Evolutionary conservation across 2,888 invertebrate species (phyloP), one percentile per base, ranked within the genome.

Genomic region (Mycalesis mineus): DNA sequence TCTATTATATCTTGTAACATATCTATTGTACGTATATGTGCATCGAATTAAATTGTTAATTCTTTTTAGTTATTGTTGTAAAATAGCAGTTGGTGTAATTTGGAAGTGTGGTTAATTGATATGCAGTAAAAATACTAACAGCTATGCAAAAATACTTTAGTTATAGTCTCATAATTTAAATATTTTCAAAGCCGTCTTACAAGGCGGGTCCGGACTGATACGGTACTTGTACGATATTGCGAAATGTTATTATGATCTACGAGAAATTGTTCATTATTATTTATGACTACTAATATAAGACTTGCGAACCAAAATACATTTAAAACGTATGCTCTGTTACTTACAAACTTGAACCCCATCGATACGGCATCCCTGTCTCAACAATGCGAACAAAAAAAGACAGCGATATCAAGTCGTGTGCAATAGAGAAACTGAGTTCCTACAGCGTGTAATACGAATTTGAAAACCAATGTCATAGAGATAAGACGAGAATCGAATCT

Each of bases 361-460:
- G 52, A 52, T 52, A 17, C 39, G 28, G 40, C 39, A 40, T 47
- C 48, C 48, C 42, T 42, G 31, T 55, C 49, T 15, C 39, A 13
- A 8, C 39, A 49, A 36, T 7, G 28, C 17, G 51, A 42, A 42
- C 52, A 52, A 61, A 67, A 45, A 49, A 60, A 57, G 59, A 55
- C 56, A 57, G 60, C 44, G 55, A 53, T 47, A 57, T 50, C 40
- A 42, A 37, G 9, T 55, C 56, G 61, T 58, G 64, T 66, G 64
- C 67, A 72, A 66, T 62, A 61, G 61, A 55, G 60, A 59, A 59
- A 61, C 57, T 50, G 54, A 64, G 65, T 65, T 66, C 64, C 62
- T 65, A 66, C 62, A 55, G 53, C 54, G 58, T 61, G 62, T 64
- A 60, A 56, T 56, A 53, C 52, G 48, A 57, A 49, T 45, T 44